These are phyloP conservation scores for Sebastes hubbsi DNA, from an alignment of 2,797 vertebrate genomes.

Conservation along the genomic window DNA sequence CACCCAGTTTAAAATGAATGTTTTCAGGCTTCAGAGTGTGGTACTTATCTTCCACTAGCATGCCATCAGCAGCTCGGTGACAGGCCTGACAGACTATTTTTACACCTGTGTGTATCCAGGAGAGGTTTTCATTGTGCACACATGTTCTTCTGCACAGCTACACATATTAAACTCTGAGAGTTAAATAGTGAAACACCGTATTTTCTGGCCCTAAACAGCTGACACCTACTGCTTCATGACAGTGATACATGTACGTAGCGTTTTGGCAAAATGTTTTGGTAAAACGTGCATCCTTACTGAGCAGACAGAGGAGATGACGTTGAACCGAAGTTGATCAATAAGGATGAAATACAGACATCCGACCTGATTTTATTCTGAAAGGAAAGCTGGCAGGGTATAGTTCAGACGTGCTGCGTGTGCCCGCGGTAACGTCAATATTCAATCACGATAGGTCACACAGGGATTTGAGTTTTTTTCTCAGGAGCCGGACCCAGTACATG, in stretches of 20 bases:
- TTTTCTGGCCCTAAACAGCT: neutral
- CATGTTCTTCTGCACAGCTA: neutral
- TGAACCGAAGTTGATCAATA: slow-evolving; percentile 5
- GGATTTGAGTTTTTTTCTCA: neutral
- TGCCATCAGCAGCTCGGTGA: slow-evolving; percentile 42
- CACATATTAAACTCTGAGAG: neutral
- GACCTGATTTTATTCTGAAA: slow-evolving; percentile 24
- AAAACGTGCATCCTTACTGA: neutral
- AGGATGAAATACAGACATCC: neutral
- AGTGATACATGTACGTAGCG: neutral
- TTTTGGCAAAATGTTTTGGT: neutral
- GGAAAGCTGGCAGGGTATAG: slow-evolving; percentile 5
- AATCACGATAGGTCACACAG: slow-evolving; percentile 23
- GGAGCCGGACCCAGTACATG: neutral
- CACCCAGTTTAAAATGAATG: slow-evolving; percentile 2
- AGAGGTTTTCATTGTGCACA: slow-evolving; percentile 6
- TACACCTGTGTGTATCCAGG: slow-evolving; percentile 24
- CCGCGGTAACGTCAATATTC: slow-evolving; percentile 54
- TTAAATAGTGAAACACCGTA: neutral
- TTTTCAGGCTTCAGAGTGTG: slow-evolving; percentile 13
- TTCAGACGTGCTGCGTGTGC: slow-evolving; percentile 21
- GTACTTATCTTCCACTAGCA: slow-evolving; percentile 15
- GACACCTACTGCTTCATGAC: neutral
- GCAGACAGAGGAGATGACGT: neutral
- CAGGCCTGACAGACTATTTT: slow-evolving; percentile 42